phyloP scores from a whole-genome alignment of 2,888 invertebrate species.

The Nemotelus pantherinus region DNA sequence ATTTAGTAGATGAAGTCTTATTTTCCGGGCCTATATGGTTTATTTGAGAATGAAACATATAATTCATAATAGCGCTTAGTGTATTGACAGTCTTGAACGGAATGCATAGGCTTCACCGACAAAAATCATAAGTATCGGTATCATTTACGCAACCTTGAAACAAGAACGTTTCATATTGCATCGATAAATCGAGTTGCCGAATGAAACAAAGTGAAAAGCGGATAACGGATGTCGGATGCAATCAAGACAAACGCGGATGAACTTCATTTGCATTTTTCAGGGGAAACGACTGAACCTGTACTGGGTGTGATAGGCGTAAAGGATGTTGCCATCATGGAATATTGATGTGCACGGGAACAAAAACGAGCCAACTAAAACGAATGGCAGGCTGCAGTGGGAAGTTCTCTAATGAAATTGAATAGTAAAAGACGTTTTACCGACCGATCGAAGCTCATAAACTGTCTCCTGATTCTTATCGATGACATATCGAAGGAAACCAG shows the following conservation, averaged over 20 bases:
- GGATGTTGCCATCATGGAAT: slow-evolving; percentile 19
- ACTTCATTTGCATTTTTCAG: slow-evolving; percentile 24
- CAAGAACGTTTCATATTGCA: background rate
- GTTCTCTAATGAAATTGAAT: slow-evolving; percentile 2
- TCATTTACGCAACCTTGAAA: background rate
- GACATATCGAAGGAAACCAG: no score
- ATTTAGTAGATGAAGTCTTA: no score
- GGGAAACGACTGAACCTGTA: slow-evolving; percentile 3
- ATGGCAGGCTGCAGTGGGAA: background rate
- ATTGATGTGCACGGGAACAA: background rate
- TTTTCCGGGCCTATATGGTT: no score
- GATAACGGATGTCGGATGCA: slow-evolving; percentile 29
- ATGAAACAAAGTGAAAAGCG: background rate
- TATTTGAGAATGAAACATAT: no score
- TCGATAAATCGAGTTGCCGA: background rate
- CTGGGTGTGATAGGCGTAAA: slow-evolving; percentile 1
- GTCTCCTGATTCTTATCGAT: background rate
- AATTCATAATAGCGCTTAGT: no score
- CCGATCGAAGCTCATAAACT: background rate
- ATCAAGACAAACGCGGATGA: slow-evolving; percentile 26
- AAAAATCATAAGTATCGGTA: background rate
- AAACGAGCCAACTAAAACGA: background rate
- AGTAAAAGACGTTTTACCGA: background rate
- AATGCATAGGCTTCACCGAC: no score
- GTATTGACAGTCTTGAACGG: no score